Base-by-base conservation (phyloP, 2,113 vertebrate species). In the Clarias batrachus region DNA sequence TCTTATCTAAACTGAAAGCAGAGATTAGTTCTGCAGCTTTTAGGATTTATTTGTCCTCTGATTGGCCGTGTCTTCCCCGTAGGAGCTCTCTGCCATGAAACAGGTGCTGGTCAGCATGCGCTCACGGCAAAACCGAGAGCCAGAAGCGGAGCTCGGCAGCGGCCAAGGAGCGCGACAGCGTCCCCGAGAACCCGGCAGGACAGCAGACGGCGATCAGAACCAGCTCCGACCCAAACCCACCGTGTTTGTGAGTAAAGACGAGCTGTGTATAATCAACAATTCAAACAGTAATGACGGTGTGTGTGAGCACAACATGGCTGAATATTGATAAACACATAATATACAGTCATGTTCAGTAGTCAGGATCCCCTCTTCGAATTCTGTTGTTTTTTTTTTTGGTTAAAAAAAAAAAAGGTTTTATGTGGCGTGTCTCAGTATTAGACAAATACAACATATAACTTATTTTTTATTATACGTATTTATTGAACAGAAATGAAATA, bases 21-120 rank as follows among this genome's bases (percentile, higher is more conserved):
- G 16, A 70, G 37, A 11, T 73, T 48, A 41, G 13, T 2, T 25
- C 68, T 56, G 54, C 54, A 16, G 57, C 77, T 2, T 16, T 59
- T n/a, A 30, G 21, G 52, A 27, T 52, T 48, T 13, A 2, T 1
- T 0, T n/a, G 73, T 76, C 21, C 3, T 76, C 78, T 79, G 59
- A 63, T 63, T 60, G 25, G 57, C 23, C 41, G 19, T 14, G 65
- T 80, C 54, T 73, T 85, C 80, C 37, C 81, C 6, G 4, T 16
- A 99, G 98, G 98, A 99, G 93, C 91, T 99, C 84, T 96, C 97
- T 5, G 93, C 95, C 89, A 99, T 99, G 97, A 99, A 99, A 90
- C 96, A 98, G 92, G 93, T 97, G 90, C 93, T 99, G 90, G 91
- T 96, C 93, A 94, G 91, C 89, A 96, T 99, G 93, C 93, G 76